Conservation (phyloP, 2,888 invertebrate species). For the Patella depressa region DNA sequence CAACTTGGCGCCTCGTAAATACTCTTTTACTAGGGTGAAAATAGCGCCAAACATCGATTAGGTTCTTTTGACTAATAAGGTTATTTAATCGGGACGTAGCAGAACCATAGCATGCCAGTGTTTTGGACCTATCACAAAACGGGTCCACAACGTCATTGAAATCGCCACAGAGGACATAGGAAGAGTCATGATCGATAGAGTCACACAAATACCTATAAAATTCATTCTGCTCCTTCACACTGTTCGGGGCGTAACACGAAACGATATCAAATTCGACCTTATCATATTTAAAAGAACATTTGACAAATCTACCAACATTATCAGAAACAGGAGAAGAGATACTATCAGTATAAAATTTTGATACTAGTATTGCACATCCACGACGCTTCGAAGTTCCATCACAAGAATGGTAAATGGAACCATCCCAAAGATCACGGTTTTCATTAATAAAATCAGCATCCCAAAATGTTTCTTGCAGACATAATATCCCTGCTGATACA, state of each 20-base stretch:
- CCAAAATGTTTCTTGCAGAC: neutral
- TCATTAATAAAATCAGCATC: neutral
- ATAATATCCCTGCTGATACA: neutral
- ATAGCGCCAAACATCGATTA: neutral
- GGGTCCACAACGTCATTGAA: neutral
- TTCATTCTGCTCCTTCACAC: neutral
- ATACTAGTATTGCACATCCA: neutral
- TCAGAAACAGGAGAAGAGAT: neutral
- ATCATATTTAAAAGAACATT: neutral
- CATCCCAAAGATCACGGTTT: neutral
- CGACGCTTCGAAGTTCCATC: neutral
- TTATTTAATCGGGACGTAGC: neutral
- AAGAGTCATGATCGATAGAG: no score
- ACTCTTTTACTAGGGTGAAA: neutral
- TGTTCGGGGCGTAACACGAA: neutral
- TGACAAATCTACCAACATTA: neutral
- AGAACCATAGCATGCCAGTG: neutral
- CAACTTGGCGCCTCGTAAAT: neutral
- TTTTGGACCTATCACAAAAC: neutral
- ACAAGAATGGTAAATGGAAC: neutral
- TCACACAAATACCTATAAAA: neutral
- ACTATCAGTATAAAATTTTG: neutral
- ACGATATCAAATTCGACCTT: neutral
- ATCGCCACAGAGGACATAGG: neutral
- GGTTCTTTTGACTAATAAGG: neutral